Percentiles rank a stretch among this genome's conserved stretches.
phyloP scores from a whole-genome alignment of 1,140 invertebrate genomes.

The Dermatophagoides farinae region DNA sequence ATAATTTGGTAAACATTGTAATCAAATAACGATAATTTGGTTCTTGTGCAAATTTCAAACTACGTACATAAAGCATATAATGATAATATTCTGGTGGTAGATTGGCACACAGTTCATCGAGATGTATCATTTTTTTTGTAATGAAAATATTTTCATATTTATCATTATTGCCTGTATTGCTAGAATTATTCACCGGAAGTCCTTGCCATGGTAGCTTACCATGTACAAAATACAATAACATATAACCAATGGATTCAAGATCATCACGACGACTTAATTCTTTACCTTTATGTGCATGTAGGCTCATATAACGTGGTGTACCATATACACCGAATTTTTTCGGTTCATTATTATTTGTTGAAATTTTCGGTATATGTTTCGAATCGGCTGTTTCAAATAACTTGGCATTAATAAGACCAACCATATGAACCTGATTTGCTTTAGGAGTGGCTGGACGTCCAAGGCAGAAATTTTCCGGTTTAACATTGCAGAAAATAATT shows the following conservation, averaged over 20 bases:
- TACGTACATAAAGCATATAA: constrained; percentile 48
- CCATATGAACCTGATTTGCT: background rate
- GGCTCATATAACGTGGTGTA: constrained; percentile 28
- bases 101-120: constrained; percentile 88
- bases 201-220: constrained; percentile 98
- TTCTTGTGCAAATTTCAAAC: constrained; percentile 38
- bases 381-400: constrained; percentile 30
- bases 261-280: constrained; percentile 96
- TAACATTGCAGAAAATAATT: constrained; percentile 19
- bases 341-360: background rate
- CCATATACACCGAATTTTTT: constrained; percentile 39
- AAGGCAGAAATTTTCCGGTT: constrained; percentile 15
- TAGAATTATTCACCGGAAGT: constrained; percentile 72
- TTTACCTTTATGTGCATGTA: constrained; percentile 19
- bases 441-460: background rate
- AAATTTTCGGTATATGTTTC: constrained; percentile 17
- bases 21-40: constrained; percentile 31
- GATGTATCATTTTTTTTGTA: constrained; percentile 88
- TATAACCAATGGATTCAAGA: constrained; percentile 95
- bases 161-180: constrained; percentile 42
- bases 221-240: constrained; percentile 99
- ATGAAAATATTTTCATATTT: constrained; percentile 98
- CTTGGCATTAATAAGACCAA: background rate
- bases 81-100: constrained; percentile 70
- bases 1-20: background rate